These are phyloP conservation scores for Apeltes quadracus DNA, from an alignment of 2,113 vertebrate species.

Conservation along the genomic window DNA sequence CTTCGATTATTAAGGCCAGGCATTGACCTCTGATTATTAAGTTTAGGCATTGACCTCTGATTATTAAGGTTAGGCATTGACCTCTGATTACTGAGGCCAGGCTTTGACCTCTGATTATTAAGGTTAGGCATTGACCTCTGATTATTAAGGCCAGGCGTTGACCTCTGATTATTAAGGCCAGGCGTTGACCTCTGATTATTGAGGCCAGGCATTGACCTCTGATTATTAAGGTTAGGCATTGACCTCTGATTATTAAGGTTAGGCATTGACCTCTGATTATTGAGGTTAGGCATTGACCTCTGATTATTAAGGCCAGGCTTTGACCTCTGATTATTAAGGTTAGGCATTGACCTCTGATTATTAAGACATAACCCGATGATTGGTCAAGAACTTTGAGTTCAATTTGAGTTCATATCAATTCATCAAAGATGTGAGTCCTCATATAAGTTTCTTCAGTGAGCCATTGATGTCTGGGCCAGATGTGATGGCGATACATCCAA, in stretches of 20 bases:
- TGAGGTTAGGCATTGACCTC: too few species aligned
- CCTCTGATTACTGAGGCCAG: not conserved
- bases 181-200: not conserved
- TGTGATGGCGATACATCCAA: too few species aligned
- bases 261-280: not conserved
- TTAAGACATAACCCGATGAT: not conserved
- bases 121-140: too few species aligned
- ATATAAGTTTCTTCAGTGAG: too few species aligned
- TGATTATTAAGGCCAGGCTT: too few species aligned
- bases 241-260: not conserved
- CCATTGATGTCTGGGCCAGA: too few species aligned
- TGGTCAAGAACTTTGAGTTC: too few species aligned
- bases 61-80: not conserved
- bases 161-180: too few species aligned
- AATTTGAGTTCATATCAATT: too few species aligned
- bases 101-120: not conserved
- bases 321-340: too few species aligned
- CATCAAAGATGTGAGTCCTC: too few species aligned
- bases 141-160: too few species aligned
- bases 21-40: not conserved
- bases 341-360: not conserved
- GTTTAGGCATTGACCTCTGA: not conserved
- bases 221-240: not conserved
- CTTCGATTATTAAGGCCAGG: not conserved
- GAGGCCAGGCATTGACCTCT: not conserved